Conservation (phyloP, 1,140 invertebrate species). For the Atta cephalotes region DNA sequence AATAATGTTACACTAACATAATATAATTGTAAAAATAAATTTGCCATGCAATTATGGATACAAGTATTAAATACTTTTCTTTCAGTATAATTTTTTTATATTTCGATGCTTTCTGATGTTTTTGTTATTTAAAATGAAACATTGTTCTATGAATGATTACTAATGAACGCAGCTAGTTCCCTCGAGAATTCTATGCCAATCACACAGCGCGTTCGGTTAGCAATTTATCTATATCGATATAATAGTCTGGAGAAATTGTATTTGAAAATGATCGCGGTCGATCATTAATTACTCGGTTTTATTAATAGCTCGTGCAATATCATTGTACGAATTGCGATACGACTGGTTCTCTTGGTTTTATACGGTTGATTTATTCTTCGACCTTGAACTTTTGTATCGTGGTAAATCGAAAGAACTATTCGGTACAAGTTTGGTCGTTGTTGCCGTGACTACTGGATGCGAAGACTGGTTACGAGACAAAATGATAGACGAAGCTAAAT, state of each 20-base stretch:
- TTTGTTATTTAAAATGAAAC: not conserved
- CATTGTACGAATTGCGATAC: conserved; percentile 60
- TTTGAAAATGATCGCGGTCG: conserved; percentile 59
- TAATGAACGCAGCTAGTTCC: not conserved
- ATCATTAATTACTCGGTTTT: conserved; percentile 73
- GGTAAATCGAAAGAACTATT: conserved; percentile 51
- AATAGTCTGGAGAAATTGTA: conserved; percentile 43
- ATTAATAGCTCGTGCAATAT: conserved; percentile 72
- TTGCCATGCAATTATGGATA: too few species aligned
- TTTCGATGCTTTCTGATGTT: not conserved
- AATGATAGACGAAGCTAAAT: not conserved
- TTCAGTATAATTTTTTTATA: not conserved
- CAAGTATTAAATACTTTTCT: too few species aligned
- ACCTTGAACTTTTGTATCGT: conserved; percentile 70
- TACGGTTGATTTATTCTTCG: conserved; percentile 72
- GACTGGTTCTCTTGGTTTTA: conserved; percentile 55
- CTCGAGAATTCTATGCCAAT: conserved; percentile 67
- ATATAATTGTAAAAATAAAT: too few species aligned
- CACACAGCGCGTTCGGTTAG: conserved; percentile 64
- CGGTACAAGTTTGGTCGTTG: conserved; percentile 82
- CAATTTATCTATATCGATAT: conserved; percentile 55
- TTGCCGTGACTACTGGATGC: conserved; percentile 81
- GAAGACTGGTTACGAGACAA: conserved; percentile 31
- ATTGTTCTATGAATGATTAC: not conserved
- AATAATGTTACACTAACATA: too few species aligned